phyloP scores from a whole-genome alignment of 1,140 invertebrate species.

The Drosophila azteca region DNA sequence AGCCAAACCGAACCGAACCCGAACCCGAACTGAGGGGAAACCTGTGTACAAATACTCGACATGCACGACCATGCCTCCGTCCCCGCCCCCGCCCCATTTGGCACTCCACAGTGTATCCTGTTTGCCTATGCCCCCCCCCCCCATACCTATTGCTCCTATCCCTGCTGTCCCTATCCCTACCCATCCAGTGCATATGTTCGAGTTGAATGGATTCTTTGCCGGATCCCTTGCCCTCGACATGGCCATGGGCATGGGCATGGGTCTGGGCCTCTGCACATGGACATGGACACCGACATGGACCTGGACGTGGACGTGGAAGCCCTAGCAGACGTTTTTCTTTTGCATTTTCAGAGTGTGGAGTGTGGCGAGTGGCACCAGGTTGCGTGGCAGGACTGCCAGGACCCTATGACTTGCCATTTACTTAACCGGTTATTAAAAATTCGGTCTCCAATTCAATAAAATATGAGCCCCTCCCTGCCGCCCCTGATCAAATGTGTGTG shows the following conservation, averaged over 20 bases:
- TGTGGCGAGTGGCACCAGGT: background rate
- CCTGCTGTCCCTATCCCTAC: background rate
- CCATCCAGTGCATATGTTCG: slow-evolving; percentile 43
- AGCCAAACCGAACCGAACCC: slow-evolving; percentile 13
- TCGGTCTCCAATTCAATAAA: slow-evolving; percentile 34
- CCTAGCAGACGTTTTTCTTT: slow-evolving; percentile 8
- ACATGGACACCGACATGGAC: background rate
- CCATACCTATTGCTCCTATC: background rate
- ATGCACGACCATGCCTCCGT: slow-evolving; percentile 37
- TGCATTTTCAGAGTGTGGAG: slow-evolving; percentile 4
- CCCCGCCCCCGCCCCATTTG: slow-evolving; percentile 4
- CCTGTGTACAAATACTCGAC: slow-evolving; percentile 58
- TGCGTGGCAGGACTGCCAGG: slow-evolving; percentile 22
- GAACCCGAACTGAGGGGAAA: slow-evolving; percentile 16
- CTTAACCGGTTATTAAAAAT: slow-evolving; percentile 46
- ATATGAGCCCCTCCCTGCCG: background rate
- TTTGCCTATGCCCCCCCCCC: slow-evolving; percentile 14
- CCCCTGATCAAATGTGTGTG: slow-evolving; percentile 16
- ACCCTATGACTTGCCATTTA: background rate
- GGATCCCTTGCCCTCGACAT: slow-evolving; percentile 8
- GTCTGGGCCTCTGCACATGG: no score
- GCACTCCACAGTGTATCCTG: slow-evolving; percentile 41
- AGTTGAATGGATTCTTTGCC: slow-evolving; percentile 60
- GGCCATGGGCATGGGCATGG: slow-evolving; percentile 9
- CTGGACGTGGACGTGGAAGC: background rate